Evolutionary conservation across 2,797 vertebrate genomes (phyloP), one percentile per base, ranked within the genome.

Genomic region (Pantherophis alleghaniensis): DNA sequence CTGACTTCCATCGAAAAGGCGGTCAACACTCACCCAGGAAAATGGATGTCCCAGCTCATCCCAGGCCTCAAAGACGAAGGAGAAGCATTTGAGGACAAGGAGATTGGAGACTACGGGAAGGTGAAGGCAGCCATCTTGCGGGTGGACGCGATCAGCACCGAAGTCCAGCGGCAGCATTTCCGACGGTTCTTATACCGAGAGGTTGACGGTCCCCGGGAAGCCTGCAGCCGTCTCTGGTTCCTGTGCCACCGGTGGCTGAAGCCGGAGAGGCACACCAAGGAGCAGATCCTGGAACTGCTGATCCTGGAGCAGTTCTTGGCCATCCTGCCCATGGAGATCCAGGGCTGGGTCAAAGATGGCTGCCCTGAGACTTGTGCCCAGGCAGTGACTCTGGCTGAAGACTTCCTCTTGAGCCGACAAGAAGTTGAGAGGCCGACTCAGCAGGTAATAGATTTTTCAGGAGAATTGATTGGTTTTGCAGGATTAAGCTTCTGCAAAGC

Each of bases 191-290:
- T 95, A 90, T 97, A 97, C 91, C 95, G 96, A 57, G 95, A 97
- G 79, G 97, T 95, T 2, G 90, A 95, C 0, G 96, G 97, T 10
- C 97, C 97, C 5, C 94, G 96, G 1, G 97, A 97, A 56, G 97
- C 96, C 1, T 96, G 97, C 24, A 97, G 96, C 91, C 97, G 96
- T 7, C 97, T 97, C 14, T 94, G 97, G 18, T 96, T 97, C 55
- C 96, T 97, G 7, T 97, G 97, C 91, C 97, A 96, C 1, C 96
- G 97, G 74, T 97, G 97, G 97, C 91, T 97, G 94, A 90, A 96
- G 42, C 97, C 97, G 0, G 97, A 97, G 93, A 91, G 96, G n/a
- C 97, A 97, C 92, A 96, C 96, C 89, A 97, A 97, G 90, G 97
- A 97, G 59, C 96, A 97, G 94, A 97, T 97, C 66, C 92, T 97